Base-by-base conservation (phyloP, 2,113 vertebrate species). In the Emydura subglobosa region DNA sequence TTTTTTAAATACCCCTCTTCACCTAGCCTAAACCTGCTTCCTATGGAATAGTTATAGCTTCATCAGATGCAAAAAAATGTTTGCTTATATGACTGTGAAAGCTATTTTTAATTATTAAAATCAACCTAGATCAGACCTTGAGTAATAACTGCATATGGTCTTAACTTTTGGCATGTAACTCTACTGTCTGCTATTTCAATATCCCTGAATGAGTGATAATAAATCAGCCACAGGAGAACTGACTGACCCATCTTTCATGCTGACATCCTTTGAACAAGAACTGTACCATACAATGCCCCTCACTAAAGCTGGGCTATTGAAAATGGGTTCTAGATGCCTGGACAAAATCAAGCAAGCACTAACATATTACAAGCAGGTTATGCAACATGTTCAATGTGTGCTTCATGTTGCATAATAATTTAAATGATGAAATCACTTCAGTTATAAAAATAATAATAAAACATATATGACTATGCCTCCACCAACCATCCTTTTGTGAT, bases 381-480 rank as follows among this genome's bases (percentile, higher is more conserved):
- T n/a, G 34, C 61, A 65, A 65, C 34, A 65, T 65, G 61, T n/a
- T 65, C 31, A 83, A 81, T 21, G 2, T 3, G 4, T 80, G 59
- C 47, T 59, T 72, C 25, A 57, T n/a, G 53, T 44, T 72, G 74
- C 53, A 90, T 24, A 93, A 86, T 57, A 94, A 92, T 74, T 92
- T 50, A 74, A 54, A 85, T 82, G 88, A 85, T 54, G 88, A 79
- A 92, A 59, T 80, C 89, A 90, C 53, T 92, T 86, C 10, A 54
- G 42, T 81, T 88, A n/a, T 17, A 81, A 1, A 47, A 86, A 86
- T 10, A 88, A 80, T 74, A 82, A 79, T 0, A 0, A 81, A 4
- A 5, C 57, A 6, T 9, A 25, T 7, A 83, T 74, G 89, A 51
- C 12, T 16, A 78, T 68, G 79, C 68, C 65, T 86, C 57, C 79